Evolutionary conservation across 2,113 vertebrate genomes (phyloP).

Genomic region (Crotalus viridis): DNA sequence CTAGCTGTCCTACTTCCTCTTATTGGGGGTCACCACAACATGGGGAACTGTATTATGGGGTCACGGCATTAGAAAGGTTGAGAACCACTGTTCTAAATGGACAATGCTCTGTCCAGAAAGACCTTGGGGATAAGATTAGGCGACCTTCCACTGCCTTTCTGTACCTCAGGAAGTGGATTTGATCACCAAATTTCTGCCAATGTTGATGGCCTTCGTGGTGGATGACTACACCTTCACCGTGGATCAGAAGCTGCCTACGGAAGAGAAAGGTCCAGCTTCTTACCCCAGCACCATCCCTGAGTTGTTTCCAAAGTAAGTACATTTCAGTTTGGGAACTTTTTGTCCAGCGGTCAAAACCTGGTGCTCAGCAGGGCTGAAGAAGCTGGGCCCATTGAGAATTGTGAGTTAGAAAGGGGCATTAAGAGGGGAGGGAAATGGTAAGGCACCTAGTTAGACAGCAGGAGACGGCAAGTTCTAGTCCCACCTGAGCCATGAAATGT

Average conservation of each 20-base stretch:
- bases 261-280: conserved; percentile 81
- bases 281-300: conserved; percentile 88
- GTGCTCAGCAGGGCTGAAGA: neutral
- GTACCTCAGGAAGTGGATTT: conserved; percentile 83
- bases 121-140: neutral
- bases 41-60: too few relatives aligned
- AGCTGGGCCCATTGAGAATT: neutral
- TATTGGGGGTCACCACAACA: too few relatives aligned
- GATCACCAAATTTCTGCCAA: conserved; percentile 90
- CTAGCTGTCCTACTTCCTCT: too few relatives aligned
- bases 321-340: neutral
- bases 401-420: too few relatives aligned
- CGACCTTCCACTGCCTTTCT: neutral
- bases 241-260: conserved; percentile 90
- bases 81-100: accelerated
- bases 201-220: conserved; percentile 94
- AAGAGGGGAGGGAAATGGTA: too few relatives aligned
- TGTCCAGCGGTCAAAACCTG: neutral
- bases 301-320: conserved; percentile 81
- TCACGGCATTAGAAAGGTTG: too few relatives aligned
- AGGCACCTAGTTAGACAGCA: too few relatives aligned
- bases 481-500: too few relatives aligned
- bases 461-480: too few relatives aligned
- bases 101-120: neutral
- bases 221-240: conserved; percentile 91